Percentiles rank a stretch among this genome's conserved stretches.
phyloP scores from a whole-genome alignment of 30 jellyfish, hydroid and myxozoan species.

The Aurelia sp. region DNA sequence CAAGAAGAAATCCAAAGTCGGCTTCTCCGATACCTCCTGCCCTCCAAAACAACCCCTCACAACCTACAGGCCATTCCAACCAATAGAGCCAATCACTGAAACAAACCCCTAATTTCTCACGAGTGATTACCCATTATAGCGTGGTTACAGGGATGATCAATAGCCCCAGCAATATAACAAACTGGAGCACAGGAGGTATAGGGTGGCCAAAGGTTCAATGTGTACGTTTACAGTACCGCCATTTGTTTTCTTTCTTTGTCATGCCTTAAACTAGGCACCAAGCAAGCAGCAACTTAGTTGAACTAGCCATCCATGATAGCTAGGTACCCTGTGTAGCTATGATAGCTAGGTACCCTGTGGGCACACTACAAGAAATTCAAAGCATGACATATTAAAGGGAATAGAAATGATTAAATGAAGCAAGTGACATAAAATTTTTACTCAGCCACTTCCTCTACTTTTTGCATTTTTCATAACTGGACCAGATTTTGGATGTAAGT shows the following conservation, averaged over 20 bases:
- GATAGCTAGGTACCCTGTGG: slow-evolving; percentile 67
- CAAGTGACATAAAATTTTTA: too few species aligned
- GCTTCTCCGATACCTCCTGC: slow-evolving; percentile 89
- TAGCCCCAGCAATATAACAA: background rate
- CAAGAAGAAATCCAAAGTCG: slow-evolving; percentile 47
- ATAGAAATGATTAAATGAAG: background rate
- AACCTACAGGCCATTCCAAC: slow-evolving; percentile 3
- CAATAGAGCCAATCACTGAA: slow-evolving; percentile 14
- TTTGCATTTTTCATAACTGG: too few species aligned
- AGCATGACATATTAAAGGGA: slow-evolving; percentile 61
- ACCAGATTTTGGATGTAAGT: too few species aligned
- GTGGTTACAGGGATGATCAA: background rate
- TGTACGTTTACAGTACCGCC: slow-evolving; percentile 69
- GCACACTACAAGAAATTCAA: slow-evolving; percentile 70
- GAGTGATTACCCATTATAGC: background rate
- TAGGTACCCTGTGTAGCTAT: slow-evolving; percentile 62
- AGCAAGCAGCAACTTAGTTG: slow-evolving; percentile 28
- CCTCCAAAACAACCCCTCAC: slow-evolving; percentile 44
- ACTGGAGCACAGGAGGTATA: slow-evolving; percentile 79
- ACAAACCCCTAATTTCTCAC: background rate
- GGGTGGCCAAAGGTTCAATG: slow-evolving; percentile 72
- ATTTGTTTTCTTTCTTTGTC: slow-evolving; percentile 63
- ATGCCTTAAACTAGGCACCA: slow-evolving; percentile 72
- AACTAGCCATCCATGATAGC: slow-evolving; percentile 82
- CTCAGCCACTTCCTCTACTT: too few species aligned